Evolutionary conservation across 2,797 vertebrate genomes (phyloP).

Genomic region (Sebastes aleutianus): DNA sequence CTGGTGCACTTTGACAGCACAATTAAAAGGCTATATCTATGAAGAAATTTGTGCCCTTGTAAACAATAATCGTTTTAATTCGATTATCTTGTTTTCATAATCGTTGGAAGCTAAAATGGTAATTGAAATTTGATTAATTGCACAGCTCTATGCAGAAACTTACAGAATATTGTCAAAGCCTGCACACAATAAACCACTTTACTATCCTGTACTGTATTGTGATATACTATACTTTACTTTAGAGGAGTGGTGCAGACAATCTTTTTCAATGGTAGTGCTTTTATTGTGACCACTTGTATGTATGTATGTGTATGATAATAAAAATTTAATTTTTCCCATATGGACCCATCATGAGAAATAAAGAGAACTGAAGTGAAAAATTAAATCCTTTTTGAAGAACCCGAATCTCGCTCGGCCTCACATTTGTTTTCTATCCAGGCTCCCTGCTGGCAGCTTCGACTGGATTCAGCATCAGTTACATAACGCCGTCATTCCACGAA

Average conservation of each 20-base stretch:
- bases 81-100: no score
- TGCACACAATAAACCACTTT: background rate
- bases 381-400: background rate
- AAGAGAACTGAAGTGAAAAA: background rate
- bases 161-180: background rate
- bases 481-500: slow-evolving; percentile 51
- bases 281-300: background rate
- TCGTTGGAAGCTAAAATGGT: no score
- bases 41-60: no score
- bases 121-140: no score
- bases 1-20: no score
- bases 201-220: background rate
- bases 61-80: no score
- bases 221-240: background rate
- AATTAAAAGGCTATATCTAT: no score
- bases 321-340: background rate
- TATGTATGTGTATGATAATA: background rate
- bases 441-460: slow-evolving; percentile 33
- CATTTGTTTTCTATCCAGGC: slow-evolving; percentile 24
- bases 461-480: slow-evolving; percentile 33
- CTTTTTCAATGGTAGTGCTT: background rate
- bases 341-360: background rate
- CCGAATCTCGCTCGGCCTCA: background rate
- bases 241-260: background rate
- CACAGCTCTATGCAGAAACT: background rate